These are phyloP conservation scores for Sinosuthora webbiana DNA, from an alignment of 2,113 vertebrate genomes.

Conservation along the genomic window DNA sequence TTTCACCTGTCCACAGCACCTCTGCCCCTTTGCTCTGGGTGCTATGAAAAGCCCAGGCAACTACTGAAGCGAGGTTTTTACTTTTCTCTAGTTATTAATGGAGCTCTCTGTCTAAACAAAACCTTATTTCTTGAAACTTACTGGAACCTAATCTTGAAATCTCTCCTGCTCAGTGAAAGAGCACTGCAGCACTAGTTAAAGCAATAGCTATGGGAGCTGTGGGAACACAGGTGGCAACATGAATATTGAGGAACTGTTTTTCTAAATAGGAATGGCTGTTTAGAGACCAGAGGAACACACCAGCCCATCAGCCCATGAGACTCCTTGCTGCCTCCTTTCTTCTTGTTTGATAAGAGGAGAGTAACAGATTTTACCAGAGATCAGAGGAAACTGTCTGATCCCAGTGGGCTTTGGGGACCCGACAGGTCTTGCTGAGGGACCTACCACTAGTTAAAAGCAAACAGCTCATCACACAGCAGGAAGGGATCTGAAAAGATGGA, in stretches of 20 bases:
- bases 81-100: neutral
- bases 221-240: neutral
- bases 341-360: slow-evolving; percentile 5
- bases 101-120: neutral
- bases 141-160: neutral
- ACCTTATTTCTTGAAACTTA: neutral
- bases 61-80: neutral
- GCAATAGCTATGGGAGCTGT: neutral
- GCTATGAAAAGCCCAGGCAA: neutral
- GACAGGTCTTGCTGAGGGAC: neutral
- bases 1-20: neutral
- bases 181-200: neutral
- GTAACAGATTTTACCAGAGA: neutral
- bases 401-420: neutral
- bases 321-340: neutral
- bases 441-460: neutral
- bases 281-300: neutral
- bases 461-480: neutral
- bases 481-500: slow-evolving; percentile 27
- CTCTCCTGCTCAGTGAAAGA: neutral
- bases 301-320: neutral
- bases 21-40: neutral
- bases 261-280: neutral
- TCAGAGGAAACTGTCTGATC: slow-evolving; percentile 21
- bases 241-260: neutral